Base-by-base conservation (phyloP, 2,888 invertebrate species). In the Agrochola litura region DNA sequence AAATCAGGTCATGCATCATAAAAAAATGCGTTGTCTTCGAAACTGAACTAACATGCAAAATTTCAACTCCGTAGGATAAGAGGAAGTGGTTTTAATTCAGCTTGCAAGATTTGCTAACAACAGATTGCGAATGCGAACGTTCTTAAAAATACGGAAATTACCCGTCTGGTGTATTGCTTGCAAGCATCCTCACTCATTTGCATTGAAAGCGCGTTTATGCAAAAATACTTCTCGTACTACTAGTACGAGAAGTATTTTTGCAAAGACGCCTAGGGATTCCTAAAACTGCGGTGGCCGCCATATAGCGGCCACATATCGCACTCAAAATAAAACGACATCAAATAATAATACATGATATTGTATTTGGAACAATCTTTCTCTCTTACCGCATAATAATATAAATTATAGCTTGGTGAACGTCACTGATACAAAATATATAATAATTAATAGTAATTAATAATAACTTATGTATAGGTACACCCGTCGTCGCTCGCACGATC, bases 351-450 rank as follows among this genome's bases (percentile, higher is more conserved):
- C 94, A 95, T 93, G 94, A 94, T 94, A 94, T 93, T 96, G 94
- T 95, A 96, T 96, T 96, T 95, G 92, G 92, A 96, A 95, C 94
- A 93, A 93, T 93, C 87, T 90, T 90, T 93, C 92, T 93, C 89
- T 93, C 93, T 94, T 95, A 94, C 91, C 91, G 92, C 93, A 88
- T 93, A 93, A 92, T 84, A 93, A 93, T 94, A 95, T 95, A 95
- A 95, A 94, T 95, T 94, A 92, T 91, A 95, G 94, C 93, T 92
- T 91, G 93, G 91, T 93, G 94, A 94, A 93, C 91, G 91, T 94
- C 93, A 95, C 94, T 92, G 92, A 93, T 96, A 96, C 95, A 96
- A 95, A 95, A 95, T 95, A 95, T 95, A 95, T 93, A 85, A 84
- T 88, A 92, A 93, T 86, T 83, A 83, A 82, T 83, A 86, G 83